Conservation (phyloP, 2,113 vertebrate genomes). For the Pleuronectes platessa region DNA sequence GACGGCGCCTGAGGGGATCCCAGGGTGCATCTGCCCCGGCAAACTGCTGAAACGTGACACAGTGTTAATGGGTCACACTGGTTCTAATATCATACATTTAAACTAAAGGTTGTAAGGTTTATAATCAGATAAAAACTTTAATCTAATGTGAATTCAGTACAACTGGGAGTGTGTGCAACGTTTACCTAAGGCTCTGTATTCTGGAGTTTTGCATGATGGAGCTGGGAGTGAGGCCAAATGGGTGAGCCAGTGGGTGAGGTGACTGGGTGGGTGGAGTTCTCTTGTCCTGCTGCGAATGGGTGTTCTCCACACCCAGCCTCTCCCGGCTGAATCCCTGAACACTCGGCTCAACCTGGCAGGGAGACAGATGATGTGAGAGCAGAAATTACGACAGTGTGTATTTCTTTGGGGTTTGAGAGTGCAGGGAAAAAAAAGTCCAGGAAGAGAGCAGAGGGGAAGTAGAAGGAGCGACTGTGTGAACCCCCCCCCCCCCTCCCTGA, state of each 20-base stretch:
- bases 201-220: conserved; percentile 89
- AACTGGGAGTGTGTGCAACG: background rate
- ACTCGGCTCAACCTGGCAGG: conserved; percentile 60
- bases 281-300: conserved; percentile 68
- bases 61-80: background rate
- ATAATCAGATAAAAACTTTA: too few species aligned
- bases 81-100: background rate
- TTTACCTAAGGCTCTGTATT: conserved; percentile 91
- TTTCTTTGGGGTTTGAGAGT: conserved; percentile 6
- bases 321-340: conserved; percentile 63
- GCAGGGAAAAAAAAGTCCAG: conserved; percentile 23
- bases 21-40: conserved; percentile 91
- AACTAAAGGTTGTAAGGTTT: background rate
- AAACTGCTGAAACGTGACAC: conserved; percentile 75
- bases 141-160: too few species aligned
- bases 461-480: background rate
- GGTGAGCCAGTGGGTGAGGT: conserved; percentile 66
- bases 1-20: conserved; percentile 87
- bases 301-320: conserved; percentile 56
- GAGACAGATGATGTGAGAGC: conserved; percentile 20
- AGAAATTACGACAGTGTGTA: conserved; percentile 6
- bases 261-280: conserved; percentile 64
- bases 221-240: conserved; percentile 72
- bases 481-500: background rate
- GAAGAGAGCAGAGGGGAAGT: conserved; percentile 19